A percentile compares a stretch with the other conserved stretches of the same genome.
Conservation (phyloP, 2,888 invertebrate genomes). For the Lithophane leautieri region DNA sequence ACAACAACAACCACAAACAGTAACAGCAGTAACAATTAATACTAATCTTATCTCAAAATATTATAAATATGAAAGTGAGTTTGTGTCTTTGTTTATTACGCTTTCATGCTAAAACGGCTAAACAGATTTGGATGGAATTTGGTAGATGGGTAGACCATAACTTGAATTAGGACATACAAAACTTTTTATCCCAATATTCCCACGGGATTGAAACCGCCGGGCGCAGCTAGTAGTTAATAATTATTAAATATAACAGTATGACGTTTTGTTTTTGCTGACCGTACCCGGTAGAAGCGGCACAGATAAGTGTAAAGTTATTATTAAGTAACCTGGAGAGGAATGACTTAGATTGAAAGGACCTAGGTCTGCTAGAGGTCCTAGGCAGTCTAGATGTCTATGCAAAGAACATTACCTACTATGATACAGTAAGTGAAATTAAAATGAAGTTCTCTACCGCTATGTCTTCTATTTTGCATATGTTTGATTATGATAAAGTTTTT, state of each 20-base stretch:
- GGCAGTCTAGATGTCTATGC: slow-evolving; percentile 12
- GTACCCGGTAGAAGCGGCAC: slow-evolving; percentile 57
- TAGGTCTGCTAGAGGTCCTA: slow-evolving; percentile 25
- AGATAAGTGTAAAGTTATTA: slow-evolving; percentile 69
- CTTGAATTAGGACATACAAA: no score
- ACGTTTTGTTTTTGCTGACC: slow-evolving; percentile 27
- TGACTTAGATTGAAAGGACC: slow-evolving; percentile 63
- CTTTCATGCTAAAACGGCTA: no score
- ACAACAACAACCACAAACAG: no score
- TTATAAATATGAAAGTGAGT: no score
- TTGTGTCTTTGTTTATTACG: no score
- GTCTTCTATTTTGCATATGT: neutral
- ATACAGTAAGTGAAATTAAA: neutral
- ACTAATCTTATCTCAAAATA: no score
- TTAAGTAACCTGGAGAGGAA: slow-evolving; percentile 65
- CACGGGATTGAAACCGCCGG: no score
- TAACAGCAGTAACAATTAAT: no score
- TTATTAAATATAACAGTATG: neutral
- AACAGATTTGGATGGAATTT: no score
- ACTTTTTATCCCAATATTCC: no score
- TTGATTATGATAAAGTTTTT: neutral
- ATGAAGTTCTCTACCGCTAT: neutral
- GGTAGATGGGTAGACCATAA: no score
- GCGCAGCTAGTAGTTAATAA: no score
- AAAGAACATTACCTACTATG: neutral